Percentiles rank a stretch among this genome's conserved stretches.
phyloP scores from a whole-genome alignment of 1,140 invertebrate genomes.

The Saccostrea echinata region DNA sequence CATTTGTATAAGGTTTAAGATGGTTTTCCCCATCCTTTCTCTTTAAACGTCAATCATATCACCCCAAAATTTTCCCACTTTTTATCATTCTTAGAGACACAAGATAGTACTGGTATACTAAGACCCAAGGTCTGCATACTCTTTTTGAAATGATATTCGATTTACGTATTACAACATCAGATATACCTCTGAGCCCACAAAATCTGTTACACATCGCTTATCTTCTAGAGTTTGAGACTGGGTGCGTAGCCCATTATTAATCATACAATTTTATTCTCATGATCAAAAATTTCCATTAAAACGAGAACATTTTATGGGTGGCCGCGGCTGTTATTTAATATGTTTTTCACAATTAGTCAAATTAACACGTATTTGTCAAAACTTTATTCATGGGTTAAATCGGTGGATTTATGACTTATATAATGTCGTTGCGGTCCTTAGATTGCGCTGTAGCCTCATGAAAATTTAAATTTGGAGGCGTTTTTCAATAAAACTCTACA shows the following conservation, averaged over 20 bases:
- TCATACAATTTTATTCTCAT: slow-evolving; percentile 8
- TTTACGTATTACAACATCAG: background rate
- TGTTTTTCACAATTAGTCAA: slow-evolving; percentile 32
- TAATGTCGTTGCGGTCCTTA: background rate
- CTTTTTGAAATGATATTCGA: no score
- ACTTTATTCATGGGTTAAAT: slow-evolving; percentile 2
- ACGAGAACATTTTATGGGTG: slow-evolving; percentile 27
- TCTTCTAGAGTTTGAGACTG: background rate
- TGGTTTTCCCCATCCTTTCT: no score
- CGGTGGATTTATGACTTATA: slow-evolving; percentile 7
- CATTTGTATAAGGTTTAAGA: no score
- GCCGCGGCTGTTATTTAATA: slow-evolving; percentile 31
- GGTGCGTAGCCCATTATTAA: slow-evolving; percentile 7
- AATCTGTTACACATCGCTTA: background rate
- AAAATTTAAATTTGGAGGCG: slow-evolving; percentile 34
- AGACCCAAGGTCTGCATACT: no score
- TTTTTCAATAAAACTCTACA: slow-evolving; percentile 29
- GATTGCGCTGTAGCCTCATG: background rate
- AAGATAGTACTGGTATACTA: no score
- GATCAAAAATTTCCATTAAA: slow-evolving; percentile 30
- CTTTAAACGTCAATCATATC: no score
- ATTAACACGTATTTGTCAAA: slow-evolving; percentile 35
- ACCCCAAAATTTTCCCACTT: no score
- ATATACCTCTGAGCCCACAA: background rate
- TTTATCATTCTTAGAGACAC: no score